These are phyloP conservation scores for Odontocerum albicorne DNA, from an alignment of 2,888 invertebrate species.

Conservation along the genomic window DNA sequence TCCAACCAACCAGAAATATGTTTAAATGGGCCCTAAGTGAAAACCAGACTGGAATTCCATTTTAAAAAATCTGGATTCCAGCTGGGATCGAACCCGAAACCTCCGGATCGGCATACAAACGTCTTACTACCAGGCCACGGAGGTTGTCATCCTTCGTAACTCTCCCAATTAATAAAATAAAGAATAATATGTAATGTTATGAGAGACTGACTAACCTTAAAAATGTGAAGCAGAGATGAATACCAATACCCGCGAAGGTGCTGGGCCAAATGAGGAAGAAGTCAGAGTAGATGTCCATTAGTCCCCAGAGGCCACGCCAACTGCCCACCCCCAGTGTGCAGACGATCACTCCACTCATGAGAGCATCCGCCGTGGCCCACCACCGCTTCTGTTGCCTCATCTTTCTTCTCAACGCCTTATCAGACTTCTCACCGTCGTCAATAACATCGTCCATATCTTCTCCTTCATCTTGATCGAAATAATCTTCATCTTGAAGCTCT, in stretches of 20 bases:
- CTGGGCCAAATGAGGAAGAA: conserved; percentile 56
- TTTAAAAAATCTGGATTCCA: too few species aligned
- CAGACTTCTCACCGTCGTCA: neutral
- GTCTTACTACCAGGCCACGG: too few species aligned
- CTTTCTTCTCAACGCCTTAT: conserved; percentile 8
- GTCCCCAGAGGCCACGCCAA: conserved; percentile 60
- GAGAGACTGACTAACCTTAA: conserved; percentile 53
- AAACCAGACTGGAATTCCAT: too few species aligned
- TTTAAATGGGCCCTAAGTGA: too few species aligned
- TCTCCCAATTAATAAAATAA: too few species aligned
- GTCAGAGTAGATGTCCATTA: conserved; percentile 50
- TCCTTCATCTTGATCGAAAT: neutral
- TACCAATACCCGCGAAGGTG: conserved; percentile 54
- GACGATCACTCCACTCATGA: conserved; percentile 47
- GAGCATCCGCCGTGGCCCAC: conserved; percentile 28
- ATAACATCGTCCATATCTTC: neutral
- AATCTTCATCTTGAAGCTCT: neutral
- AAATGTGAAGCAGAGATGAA: conserved; percentile 60
- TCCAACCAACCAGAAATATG: too few species aligned
- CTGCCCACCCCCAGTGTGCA: conserved; percentile 55
- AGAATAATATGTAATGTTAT: too few species aligned
- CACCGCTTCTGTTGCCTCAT: conserved; percentile 21
- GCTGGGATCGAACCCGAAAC: too few species aligned
- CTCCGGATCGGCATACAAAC: too few species aligned
- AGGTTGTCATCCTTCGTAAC: too few species aligned